A percentile compares a stretch with the other conserved stretches of the same genome.
Evolutionary conservation across 2,888 invertebrate genomes (phyloP).

Genomic region (Sinelater perroti): DNA sequence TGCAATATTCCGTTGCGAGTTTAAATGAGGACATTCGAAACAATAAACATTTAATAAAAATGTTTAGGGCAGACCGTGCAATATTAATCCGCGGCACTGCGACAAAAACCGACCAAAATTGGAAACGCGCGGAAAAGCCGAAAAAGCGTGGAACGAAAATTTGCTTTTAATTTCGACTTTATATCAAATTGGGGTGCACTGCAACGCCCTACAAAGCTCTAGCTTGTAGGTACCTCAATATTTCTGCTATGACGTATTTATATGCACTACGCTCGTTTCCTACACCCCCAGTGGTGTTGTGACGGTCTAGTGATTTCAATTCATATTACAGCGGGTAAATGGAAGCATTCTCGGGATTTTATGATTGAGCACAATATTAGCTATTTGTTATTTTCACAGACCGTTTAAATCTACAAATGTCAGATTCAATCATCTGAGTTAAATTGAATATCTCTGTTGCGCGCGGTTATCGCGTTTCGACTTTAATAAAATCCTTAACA

Average conservation of each 20-base stretch:
- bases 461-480: slow-evolving; percentile 32
- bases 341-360: slow-evolving; percentile 53
- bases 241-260: slow-evolving; percentile 39
- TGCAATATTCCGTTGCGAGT: not conserved
- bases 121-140: slow-evolving; percentile 46
- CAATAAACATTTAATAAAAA: slow-evolving; percentile 16
- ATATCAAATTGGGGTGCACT: slow-evolving; percentile 30
- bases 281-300: slow-evolving; percentile 29
- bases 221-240: slow-evolving; percentile 30
- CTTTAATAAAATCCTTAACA: slow-evolving; percentile 29
- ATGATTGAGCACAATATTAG: slow-evolving; percentile 52
- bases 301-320: slow-evolving; percentile 50
- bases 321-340: slow-evolving; percentile 51
- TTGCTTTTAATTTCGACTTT: slow-evolving; percentile 39
- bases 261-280: slow-evolving; percentile 36
- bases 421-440: slow-evolving; percentile 46
- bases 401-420: slow-evolving; percentile 53
- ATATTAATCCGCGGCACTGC: slow-evolving; percentile 19
- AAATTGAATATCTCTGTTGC: slow-evolving; percentile 36
- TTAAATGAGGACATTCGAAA: not conserved
- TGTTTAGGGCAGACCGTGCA: not conserved
- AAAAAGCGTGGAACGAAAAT: slow-evolving; percentile 41
- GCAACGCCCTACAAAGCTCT: slow-evolving; percentile 29
- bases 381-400: slow-evolving; percentile 54
- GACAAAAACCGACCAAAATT: slow-evolving; percentile 28